phyloP scores from a whole-genome alignment of 2,888 invertebrate genomes.

The Eilema griseolum region DNA sequence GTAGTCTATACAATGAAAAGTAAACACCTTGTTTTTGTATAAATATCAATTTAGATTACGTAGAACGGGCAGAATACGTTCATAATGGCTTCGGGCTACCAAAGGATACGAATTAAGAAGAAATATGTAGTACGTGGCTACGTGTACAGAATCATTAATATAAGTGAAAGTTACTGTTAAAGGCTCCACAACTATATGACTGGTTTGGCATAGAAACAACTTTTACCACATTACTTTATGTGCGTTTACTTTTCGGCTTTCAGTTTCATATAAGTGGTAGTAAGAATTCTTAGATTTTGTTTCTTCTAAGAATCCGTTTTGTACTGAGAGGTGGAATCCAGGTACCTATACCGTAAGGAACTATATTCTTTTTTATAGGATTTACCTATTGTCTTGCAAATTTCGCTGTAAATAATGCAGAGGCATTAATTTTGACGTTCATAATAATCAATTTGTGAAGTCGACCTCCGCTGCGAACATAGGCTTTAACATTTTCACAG shows the following conservation, averaged over 20 bases:
- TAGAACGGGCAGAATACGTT: constrained; percentile 54
- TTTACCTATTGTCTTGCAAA: background rate
- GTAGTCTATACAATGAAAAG: too few relatives aligned
- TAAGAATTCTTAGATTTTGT: background rate
- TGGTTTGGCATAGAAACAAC: constrained; percentile 32
- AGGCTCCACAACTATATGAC: constrained; percentile 39
- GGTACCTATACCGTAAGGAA: too few relatives aligned
- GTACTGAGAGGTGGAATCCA: too few relatives aligned
- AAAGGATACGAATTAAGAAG: constrained; percentile 66
- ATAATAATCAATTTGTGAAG: too few relatives aligned
- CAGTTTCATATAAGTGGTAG: constrained; percentile 19
- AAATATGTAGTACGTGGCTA: constrained; percentile 70
- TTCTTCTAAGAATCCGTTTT: too few relatives aligned
- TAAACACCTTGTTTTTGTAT: constrained; percentile 49
- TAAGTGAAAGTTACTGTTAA: constrained; percentile 60
- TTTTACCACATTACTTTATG: constrained; percentile 13
- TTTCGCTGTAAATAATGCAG: too few relatives aligned
- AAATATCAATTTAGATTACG: constrained; percentile 28
- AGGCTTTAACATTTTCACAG: too few relatives aligned
- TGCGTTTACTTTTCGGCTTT: constrained; percentile 22
- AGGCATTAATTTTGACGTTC: too few relatives aligned
- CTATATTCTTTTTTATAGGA: background rate
- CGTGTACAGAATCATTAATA: constrained; percentile 59
- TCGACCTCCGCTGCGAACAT: too few relatives aligned
- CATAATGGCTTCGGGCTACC: constrained; percentile 57